phyloP scores from a whole-genome alignment of 1,140 invertebrate species.

The Sipha flava region DNA sequence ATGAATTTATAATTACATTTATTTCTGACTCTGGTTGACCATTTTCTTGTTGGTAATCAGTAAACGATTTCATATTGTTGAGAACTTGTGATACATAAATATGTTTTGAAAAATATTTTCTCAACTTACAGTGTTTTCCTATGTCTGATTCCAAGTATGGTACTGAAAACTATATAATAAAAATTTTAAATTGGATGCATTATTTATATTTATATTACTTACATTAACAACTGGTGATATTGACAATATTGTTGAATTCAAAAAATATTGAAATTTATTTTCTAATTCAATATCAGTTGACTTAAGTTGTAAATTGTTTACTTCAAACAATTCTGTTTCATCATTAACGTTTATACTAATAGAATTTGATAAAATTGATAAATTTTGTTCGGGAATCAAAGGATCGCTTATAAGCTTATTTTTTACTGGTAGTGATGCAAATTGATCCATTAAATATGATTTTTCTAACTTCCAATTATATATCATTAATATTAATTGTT shows the following conservation, averaged over 20 bases:
- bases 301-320: slow-evolving; percentile 33
- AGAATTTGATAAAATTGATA: neutral
- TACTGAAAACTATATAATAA: slow-evolving; percentile 55
- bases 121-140: slow-evolving; percentile 65
- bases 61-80: slow-evolving; percentile 9
- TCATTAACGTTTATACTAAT: neutral
- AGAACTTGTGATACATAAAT: slow-evolving; percentile 61
- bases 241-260: slow-evolving; percentile 67
- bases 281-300: slow-evolving; percentile 54
- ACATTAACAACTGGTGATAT: slow-evolving; percentile 62
- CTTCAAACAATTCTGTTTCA: neutral
- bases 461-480: slow-evolving; percentile 89
- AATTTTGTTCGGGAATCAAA: neutral
- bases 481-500: slow-evolving; percentile 72
- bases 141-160: slow-evolving; percentile 82
- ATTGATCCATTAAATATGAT: slow-evolving; percentile 79
- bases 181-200: neutral
- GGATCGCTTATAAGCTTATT: neutral
- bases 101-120: slow-evolving; percentile 69
- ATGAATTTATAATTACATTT: slow-evolving; percentile 31
- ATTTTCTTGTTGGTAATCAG: neutral
- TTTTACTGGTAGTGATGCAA: slow-evolving; percentile 45
- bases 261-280: slow-evolving; percentile 57
- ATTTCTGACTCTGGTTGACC: neutral
- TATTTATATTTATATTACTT: neutral